phyloP scores from a whole-genome alignment of 1,140 invertebrate species.

The Macrotrachela quadricornifera region DNA sequence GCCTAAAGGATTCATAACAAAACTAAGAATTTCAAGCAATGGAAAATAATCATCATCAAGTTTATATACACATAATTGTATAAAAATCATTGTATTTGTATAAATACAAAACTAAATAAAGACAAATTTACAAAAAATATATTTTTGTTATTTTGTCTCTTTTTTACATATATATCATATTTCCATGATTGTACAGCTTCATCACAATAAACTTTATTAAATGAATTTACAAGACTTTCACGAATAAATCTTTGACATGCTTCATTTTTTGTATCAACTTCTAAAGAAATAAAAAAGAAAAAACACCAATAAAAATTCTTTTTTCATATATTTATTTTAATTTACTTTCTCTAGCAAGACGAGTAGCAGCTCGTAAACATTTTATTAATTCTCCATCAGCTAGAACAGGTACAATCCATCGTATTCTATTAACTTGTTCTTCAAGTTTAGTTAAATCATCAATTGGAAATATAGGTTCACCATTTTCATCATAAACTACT shows the following conservation, averaged over 20 bases:
- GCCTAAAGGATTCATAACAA: conserved; percentile 58
- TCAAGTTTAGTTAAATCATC: conserved; percentile 5
- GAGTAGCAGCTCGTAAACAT: conserved; percentile 64
- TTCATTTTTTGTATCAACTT: conserved; percentile 63
- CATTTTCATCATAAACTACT: not conserved
- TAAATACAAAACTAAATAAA: conserved; percentile 38
- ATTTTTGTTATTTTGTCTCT: conserved; percentile 27
- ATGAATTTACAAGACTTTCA: conserved; percentile 76
- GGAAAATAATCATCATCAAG: conserved; percentile 77
- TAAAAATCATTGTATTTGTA: conserved; percentile 66
- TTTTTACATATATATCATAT: conserved; percentile 60
- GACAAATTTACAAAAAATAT: conserved; percentile 29
- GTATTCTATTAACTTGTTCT: conserved; percentile 64
- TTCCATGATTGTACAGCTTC: conserved; percentile 94
- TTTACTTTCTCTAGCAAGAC: conserved; percentile 40
- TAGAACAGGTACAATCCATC: conserved; percentile 87
- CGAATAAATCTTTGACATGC: conserved; percentile 80
- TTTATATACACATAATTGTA: conserved; percentile 71
- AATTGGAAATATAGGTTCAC: not conserved
- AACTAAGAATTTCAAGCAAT: conserved; percentile 66
- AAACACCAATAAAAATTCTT: no score
- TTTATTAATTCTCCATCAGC: conserved; percentile 83
- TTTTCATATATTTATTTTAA: no score
- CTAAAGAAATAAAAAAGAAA: conserved; percentile 26
- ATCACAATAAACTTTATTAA: conserved; percentile 90